A percentile compares a stretch with the other conserved stretches of the same genome.
Evolutionary conservation across 2,797 vertebrate genomes (phyloP).

Genomic region (Sebastes trivittatus): DNA sequence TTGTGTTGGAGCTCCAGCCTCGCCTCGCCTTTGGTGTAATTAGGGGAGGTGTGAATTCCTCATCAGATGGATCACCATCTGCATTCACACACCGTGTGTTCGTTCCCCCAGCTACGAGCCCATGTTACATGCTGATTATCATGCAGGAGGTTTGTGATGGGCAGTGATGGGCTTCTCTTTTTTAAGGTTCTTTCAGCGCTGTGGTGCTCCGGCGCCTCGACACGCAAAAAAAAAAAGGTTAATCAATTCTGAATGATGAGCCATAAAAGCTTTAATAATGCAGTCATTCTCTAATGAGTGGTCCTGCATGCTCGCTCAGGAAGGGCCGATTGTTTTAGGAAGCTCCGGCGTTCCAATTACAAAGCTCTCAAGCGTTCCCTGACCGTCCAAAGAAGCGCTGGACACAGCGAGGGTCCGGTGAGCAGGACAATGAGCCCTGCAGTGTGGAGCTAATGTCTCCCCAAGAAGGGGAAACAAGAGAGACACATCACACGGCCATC

Average conservation of each 20-base stretch:
- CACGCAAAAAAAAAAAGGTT: slow-evolving; percentile 68
- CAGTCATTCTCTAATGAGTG: slow-evolving; percentile 76
- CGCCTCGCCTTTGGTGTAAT: slow-evolving; percentile 70
- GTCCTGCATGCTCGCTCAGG: slow-evolving; percentile 55
- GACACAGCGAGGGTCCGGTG: slow-evolving; percentile 66
- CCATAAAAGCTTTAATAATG: slow-evolving; percentile 74
- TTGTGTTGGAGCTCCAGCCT: slow-evolving; percentile 53
- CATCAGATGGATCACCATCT: slow-evolving; percentile 78
- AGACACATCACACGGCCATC: background rate
- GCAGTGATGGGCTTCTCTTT: slow-evolving; percentile 35
- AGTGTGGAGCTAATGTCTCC: slow-evolving; percentile 51
- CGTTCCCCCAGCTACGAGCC: slow-evolving; percentile 32
- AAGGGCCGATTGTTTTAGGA: slow-evolving; percentile 72
- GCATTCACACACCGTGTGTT: slow-evolving; percentile 60
- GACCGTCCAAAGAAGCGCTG: slow-evolving; percentile 63
- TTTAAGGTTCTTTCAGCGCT: slow-evolving; percentile 40
- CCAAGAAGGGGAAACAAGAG: slow-evolving; percentile 51
- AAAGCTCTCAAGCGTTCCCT: slow-evolving; percentile 70
- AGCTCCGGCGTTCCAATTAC: slow-evolving; percentile 75
- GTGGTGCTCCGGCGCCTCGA: slow-evolving; percentile 24
- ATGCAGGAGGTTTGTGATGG: slow-evolving; percentile 42
- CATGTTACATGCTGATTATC: slow-evolving; percentile 57
- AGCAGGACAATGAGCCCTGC: slow-evolving; percentile 58
- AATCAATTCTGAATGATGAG: slow-evolving; percentile 75
- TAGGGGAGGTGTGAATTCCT: slow-evolving; percentile 78